Base-by-base conservation (phyloP, 2,888 invertebrate genomes). In the Epsilonema sp. region DNA sequence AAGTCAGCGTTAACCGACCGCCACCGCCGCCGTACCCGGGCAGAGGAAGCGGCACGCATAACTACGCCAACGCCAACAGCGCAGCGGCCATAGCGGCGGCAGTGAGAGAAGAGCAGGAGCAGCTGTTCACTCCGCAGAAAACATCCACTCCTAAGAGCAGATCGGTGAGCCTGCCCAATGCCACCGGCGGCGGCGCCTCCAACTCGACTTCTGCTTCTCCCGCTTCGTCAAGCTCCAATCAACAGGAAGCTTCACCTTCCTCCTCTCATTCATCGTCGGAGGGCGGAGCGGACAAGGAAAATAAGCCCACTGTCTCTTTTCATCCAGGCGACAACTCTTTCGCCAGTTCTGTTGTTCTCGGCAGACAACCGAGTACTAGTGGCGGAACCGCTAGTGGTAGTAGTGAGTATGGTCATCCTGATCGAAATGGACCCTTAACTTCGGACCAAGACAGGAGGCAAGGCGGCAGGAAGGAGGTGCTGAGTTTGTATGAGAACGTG, bases 401-500 rank as follows among this genome's bases (percentile, higher is more conserved):
- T 16, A 31, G 31, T 31, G 16, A 13, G 8, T 31, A 8, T 8
- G 31, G 16, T 31, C 16, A 13, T 16, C 31, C 31, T 8, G 39
- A 19, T n/a, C 8, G 8, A n/a, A 39, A 21, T 11, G 8, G 39
- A 11, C 13, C 39, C 39, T 8, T 11, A 31, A 16, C 31, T 31
- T 16, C 31, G 31, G 8, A 8, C 8, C 31, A 8, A 16, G 31
- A 31, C 8, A 8, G 8, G 31, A 31, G 31, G 31, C 8, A 16
- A 11, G 8, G 31, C 31, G n/a, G n/a, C n/a, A 8, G 31, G 8
- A 8, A 13, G 31, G 31, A 31, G 8, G 22, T n/a, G 39, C n/a
- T 24, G 3, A 25, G 26, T 13, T 16, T 43, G 16, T 43, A 43
- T n/a, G 43, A 43, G 31, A 43, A 43, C n/a, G 20, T 43, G n/a